phyloP scores from a whole-genome alignment of 2,888 invertebrate species.

The Lasioglossum calceatum region DNA sequence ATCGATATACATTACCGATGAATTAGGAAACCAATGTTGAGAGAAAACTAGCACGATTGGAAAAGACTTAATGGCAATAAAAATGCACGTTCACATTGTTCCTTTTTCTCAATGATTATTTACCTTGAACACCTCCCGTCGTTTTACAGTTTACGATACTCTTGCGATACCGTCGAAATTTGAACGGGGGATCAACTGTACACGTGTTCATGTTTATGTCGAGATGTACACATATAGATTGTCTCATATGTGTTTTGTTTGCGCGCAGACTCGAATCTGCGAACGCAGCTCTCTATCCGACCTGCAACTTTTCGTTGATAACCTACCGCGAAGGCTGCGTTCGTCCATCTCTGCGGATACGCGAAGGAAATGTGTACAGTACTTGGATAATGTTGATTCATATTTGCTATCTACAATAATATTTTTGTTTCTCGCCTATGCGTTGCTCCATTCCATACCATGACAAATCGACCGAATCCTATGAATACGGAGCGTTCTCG shows the following conservation, averaged over 20 bases:
- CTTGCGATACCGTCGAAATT: background rate
- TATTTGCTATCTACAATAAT: background rate
- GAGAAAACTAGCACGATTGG: conserved; percentile 62
- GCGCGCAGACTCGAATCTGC: background rate
- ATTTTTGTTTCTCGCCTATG: background rate
- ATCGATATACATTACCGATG: conserved; percentile 48
- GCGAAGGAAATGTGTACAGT: background rate
- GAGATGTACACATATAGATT: background rate
- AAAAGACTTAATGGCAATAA: conserved; percentile 71
- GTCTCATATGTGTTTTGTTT: background rate
- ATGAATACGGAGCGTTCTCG: background rate
- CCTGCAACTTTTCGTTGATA: background rate
- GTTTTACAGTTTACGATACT: background rate
- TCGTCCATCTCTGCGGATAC: background rate
- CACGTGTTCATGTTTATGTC: background rate
- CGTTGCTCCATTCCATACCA: background rate
- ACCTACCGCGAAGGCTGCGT: background rate
- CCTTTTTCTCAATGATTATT: conserved; percentile 19
- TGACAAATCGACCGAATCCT: background rate
- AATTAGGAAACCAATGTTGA: conserved; percentile 50
- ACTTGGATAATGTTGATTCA: background rate
- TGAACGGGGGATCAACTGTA: background rate
- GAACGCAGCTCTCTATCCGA: background rate
- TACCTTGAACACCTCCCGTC: background rate
- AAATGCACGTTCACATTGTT: conserved; percentile 62